Conservation (phyloP, 2,797 vertebrate species). For the Tachyglossus aculeatus region DNA sequence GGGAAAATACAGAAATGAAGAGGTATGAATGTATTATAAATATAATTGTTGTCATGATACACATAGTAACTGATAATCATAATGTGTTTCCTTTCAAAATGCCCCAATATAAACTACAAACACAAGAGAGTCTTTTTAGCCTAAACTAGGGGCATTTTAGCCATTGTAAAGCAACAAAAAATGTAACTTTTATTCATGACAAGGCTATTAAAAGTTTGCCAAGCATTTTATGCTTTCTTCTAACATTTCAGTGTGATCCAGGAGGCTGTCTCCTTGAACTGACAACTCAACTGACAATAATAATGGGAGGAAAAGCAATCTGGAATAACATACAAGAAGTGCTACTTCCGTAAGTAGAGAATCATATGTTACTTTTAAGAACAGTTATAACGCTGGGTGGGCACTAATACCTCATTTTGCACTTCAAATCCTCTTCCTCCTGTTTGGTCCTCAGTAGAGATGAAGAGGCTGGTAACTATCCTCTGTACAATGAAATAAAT, state of each 20-base stretch:
- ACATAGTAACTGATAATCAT: neutral
- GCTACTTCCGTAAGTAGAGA: constrained; percentile 86
- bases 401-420: no score
- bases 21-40: constrained; percentile 75
- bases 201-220: neutral
- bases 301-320: constrained; percentile 95
- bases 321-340: constrained; percentile 97
- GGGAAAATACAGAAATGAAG: constrained; percentile 89
- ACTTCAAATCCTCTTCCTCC: no score
- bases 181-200: constrained; percentile 1
- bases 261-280: constrained; percentile 92
- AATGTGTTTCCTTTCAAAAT: neutral
- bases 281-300: constrained; percentile 90
- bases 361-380: neutral
- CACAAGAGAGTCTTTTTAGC: neutral
- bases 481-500: no score
- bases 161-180: neutral
- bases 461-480: no score
- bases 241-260: constrained; percentile 86
- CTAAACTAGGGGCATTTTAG: neutral
- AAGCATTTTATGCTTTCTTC: neutral
- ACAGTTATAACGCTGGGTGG: no score
- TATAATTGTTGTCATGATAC: neutral
- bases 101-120: neutral
- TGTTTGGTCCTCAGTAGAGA: no score